A percentile compares a stretch with the other conserved stretches of the same genome.
phyloP scores from a whole-genome alignment of 53 echinoderm and acorn worm genomes.

The Temnopleurus reevesii region DNA sequence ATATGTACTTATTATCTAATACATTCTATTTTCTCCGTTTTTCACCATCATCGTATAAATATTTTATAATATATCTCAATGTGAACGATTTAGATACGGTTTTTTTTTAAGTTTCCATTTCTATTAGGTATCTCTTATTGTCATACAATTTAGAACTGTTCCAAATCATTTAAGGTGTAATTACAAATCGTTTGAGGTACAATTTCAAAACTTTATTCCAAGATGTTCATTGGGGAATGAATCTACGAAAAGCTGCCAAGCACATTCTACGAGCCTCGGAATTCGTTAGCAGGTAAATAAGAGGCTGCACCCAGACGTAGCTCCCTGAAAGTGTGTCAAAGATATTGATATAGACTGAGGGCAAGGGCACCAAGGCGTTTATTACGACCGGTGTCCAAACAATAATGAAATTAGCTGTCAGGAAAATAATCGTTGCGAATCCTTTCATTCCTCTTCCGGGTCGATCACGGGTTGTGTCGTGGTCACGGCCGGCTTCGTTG shows the following conservation, averaged over 20 bases:
- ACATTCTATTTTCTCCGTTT: no score
- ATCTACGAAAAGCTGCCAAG: neutral
- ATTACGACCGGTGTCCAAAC: neutral
- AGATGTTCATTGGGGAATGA: no score
- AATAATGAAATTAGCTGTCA: neutral
- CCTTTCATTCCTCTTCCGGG: conserved; percentile 1
- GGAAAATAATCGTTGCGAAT: neutral
- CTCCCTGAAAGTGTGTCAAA: conserved; percentile 8
- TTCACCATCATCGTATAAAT: no score
- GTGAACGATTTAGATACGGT: no score
- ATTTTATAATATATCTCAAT: no score
- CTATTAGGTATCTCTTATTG: no score
- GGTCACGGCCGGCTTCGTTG: neutral
- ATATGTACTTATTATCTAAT: no score
- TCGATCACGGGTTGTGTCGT: neutral
- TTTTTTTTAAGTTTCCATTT: no score
- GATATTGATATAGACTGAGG: neutral
- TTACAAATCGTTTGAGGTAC: no score
- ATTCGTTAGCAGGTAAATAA: neutral
- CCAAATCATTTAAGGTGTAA: no score
- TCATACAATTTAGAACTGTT: no score
- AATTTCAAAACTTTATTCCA: no score
- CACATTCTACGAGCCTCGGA: neutral
- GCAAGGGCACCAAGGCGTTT: neutral
- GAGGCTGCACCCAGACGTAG: neutral